phyloP scores from a whole-genome alignment of 1,140 invertebrate species.

The Brachionus angularis region DNA sequence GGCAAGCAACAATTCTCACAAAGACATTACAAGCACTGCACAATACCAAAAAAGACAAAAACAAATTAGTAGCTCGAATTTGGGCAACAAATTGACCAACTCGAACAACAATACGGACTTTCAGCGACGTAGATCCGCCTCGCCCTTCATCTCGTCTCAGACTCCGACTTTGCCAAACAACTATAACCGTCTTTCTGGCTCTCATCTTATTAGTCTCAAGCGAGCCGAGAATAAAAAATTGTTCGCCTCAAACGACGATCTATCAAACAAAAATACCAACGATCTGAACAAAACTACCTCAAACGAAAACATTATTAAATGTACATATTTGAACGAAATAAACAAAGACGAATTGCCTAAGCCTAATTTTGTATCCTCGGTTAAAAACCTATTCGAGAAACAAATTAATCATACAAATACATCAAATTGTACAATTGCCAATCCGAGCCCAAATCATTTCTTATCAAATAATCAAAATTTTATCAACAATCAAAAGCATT shows the following conservation, averaged over 20 bases:
- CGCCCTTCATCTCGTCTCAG: background rate
- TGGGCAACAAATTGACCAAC: background rate
- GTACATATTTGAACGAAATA: constrained; percentile 43
- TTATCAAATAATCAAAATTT: background rate
- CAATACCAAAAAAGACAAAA: no score
- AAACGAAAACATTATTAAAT: constrained; percentile 20
- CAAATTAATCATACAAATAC: constrained; percentile 11
- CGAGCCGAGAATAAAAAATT: constrained; percentile 9
- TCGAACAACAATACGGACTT: background rate
- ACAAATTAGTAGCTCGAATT: no score
- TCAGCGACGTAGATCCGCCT: constrained; percentile 1
- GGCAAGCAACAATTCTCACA: background rate
- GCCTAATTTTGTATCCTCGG: constrained; percentile 41
- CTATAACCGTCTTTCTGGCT: no score
- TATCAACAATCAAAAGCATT: background rate
- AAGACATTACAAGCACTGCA: background rate
- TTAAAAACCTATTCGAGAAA: constrained; percentile 40
- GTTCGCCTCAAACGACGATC: constrained; percentile 33
- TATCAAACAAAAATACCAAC: background rate
- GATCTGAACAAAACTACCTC: constrained; percentile 3
- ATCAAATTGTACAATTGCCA: background rate
- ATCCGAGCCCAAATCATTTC: background rate
- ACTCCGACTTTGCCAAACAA: background rate
- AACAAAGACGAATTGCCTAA: constrained; percentile 40
- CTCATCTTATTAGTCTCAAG: background rate